phyloP scores from a whole-genome alignment of 2,797 vertebrate species.

The Enteromius paludinosus region DNA sequence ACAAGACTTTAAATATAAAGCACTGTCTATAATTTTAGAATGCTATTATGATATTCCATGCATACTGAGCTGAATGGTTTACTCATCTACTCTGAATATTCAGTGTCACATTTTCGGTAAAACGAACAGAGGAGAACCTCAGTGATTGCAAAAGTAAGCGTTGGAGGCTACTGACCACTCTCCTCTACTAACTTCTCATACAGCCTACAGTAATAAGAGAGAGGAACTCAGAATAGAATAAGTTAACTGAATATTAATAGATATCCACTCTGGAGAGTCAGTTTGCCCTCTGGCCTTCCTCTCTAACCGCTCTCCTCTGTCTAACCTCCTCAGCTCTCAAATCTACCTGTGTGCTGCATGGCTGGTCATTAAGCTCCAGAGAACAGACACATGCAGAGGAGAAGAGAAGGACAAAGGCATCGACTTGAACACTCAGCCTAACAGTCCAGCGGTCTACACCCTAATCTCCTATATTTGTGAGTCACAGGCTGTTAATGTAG shows the following conservation, averaged over 20 bases:
- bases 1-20: neutral
- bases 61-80: neutral
- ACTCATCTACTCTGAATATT: constrained; percentile 1
- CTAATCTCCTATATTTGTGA: constrained; percentile 26
- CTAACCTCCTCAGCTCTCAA: constrained; percentile 38
- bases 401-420: constrained; percentile 33
- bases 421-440: neutral
- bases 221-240: constrained; percentile 22
- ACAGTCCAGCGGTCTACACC: neutral
- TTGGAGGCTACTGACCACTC: neutral
- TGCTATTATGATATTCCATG: neutral
- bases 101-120: neutral
- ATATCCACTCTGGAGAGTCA: constrained; percentile 42
- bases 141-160: neutral
- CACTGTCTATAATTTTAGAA: neutral
- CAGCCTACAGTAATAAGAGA: constrained; percentile 30
- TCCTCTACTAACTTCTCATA: constrained; percentile 5
- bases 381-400: constrained; percentile 15
- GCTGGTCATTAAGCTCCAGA: constrained; percentile 39
- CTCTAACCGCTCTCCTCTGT: constrained; percentile 39
- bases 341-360: constrained; percentile 34
- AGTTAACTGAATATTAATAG: constrained; percentile 51
- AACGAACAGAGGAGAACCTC: neutral
- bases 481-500: constrained; percentile 8
- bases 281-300: constrained; percentile 45